phyloP scores from a whole-genome alignment of 2,797 vertebrate genomes.

The Nannoperca australis region DNA sequence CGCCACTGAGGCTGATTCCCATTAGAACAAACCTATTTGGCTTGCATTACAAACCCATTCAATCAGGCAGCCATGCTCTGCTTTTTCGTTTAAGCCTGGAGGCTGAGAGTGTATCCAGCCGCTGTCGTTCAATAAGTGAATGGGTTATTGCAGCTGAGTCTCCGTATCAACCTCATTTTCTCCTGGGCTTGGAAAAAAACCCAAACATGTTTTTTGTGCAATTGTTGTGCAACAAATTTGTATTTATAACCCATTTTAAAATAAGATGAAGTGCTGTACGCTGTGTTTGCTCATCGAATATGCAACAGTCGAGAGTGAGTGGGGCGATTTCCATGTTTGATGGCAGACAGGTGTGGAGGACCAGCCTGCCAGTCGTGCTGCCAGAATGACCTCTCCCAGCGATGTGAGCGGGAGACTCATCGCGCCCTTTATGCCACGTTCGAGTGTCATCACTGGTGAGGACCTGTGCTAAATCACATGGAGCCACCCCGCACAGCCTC shows the following conservation, averaged over 20 bases:
- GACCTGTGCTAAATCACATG: conserved; percentile 35
- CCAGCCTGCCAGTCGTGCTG: conserved; percentile 31
- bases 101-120: conserved; percentile 71
- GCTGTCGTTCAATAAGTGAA: conserved; percentile 67
- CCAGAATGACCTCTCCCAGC: conserved; percentile 63
- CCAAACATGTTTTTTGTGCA: conserved; percentile 46
- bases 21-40: conserved; percentile 81
- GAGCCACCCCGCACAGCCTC: conserved; percentile 17
- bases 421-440: conserved; percentile 42
- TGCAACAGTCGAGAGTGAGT: conserved; percentile 61
- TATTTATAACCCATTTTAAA: conserved; percentile 58
- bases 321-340: conserved; percentile 67
- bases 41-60: conserved; percentile 81
- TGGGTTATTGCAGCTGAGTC: conserved; percentile 72
- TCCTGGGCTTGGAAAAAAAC: conserved; percentile 30
- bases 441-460: conserved; percentile 51
- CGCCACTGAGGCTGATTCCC: conserved; percentile 73
- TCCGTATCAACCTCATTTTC: conserved; percentile 64
- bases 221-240: conserved; percentile 54
- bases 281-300: conserved; percentile 51
- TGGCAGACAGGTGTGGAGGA: conserved; percentile 61
- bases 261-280: conserved; percentile 27
- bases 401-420: conserved; percentile 36
- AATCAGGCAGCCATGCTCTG: conserved; percentile 70
- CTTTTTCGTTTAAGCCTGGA: conserved; percentile 66